Evolutionary conservation across 2,113 vertebrate species (phyloP).

Genomic region (Lates calcarifer): DNA sequence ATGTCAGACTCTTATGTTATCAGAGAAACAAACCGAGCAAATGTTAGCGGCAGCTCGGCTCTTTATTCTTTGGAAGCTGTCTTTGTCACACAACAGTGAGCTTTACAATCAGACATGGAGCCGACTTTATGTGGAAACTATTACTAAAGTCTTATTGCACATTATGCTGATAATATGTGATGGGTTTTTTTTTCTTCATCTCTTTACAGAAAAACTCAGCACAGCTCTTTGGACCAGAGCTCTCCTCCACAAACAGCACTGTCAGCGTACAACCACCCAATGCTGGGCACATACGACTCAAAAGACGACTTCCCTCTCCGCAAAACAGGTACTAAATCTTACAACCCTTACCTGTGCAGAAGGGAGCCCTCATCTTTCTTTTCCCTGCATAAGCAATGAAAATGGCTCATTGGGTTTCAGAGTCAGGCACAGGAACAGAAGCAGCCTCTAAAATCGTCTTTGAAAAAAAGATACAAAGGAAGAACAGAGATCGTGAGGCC

Average conservation of each 20-base stretch:
- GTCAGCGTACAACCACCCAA: conserved; percentile 93
- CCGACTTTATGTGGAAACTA: not conserved
- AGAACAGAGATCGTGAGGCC: not conserved
- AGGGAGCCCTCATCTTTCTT: conserved; percentile 24
- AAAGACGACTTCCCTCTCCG: conserved; percentile 98
- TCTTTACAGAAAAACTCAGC: conserved; percentile 93
- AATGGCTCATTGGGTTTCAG: conserved; percentile 30
- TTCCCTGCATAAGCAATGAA: conserved; percentile 23
- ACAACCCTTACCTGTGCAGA: not conserved
- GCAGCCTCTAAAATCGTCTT: conserved; percentile 32
- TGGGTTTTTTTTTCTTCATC: not conserved
- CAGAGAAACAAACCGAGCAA: too few relatives aligned
- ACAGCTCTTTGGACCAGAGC: conserved; percentile 98
- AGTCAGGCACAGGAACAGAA: conserved; percentile 23
- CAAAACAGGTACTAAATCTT: conserved; percentile 90
- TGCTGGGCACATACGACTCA: conserved; percentile 95
- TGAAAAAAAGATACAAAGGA: not conserved
- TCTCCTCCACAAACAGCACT: conserved; percentile 94
- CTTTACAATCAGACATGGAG: not conserved
- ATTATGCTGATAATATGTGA: conserved; percentile 8
- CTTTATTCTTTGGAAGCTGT: too few relatives aligned
- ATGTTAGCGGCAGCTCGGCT: too few relatives aligned
- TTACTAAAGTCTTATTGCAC: not conserved
- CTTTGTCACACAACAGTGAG: conserved; percentile 1
- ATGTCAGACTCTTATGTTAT: too few relatives aligned